Evolutionary conservation across 1,140 invertebrate genomes (phyloP).

Genomic region (Brachionus calyciflorus): DNA sequence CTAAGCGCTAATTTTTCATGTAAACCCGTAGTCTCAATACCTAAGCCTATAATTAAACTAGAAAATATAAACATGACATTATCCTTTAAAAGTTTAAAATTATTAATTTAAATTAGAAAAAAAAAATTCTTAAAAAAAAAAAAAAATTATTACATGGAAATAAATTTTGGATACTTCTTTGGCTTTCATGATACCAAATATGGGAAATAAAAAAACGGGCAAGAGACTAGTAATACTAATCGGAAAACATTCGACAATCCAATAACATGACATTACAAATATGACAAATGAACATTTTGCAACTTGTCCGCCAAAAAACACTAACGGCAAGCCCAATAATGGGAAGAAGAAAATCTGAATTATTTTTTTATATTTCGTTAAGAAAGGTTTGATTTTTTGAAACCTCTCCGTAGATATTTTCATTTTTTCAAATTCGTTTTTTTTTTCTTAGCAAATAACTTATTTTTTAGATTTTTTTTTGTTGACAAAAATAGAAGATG

Average conservation of each 20-base stretch:
- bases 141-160: conserved; percentile 53
- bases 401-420: too few species aligned
- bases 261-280: conserved; percentile 51
- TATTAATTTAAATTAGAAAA: not conserved
- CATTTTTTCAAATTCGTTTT: too few species aligned
- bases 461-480: too few species aligned
- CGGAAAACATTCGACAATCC: conserved; percentile 62
- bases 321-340: not conserved
- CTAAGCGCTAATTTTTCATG: conserved; percentile 26
- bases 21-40: not conserved
- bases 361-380: not conserved
- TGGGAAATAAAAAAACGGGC: conserved; percentile 61
- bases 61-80: conserved; percentile 37
- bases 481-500: too few species aligned
- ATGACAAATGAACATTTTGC: conserved; percentile 24
- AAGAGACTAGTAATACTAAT: conserved; percentile 62
- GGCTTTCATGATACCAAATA: conserved; percentile 56
- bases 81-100: conserved; percentile 28
- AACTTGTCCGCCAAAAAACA: not conserved
- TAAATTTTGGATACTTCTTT: conserved; percentile 55
- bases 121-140: not conserved
- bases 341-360: not conserved
- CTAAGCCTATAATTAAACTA: not conserved
- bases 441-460: too few species aligned
- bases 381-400: too few species aligned